Evolutionary conservation across 2,113 vertebrate genomes (phyloP), one percentile per base, ranked within the genome.

Genomic region (Myrmecophaga tridactyla): DNA sequence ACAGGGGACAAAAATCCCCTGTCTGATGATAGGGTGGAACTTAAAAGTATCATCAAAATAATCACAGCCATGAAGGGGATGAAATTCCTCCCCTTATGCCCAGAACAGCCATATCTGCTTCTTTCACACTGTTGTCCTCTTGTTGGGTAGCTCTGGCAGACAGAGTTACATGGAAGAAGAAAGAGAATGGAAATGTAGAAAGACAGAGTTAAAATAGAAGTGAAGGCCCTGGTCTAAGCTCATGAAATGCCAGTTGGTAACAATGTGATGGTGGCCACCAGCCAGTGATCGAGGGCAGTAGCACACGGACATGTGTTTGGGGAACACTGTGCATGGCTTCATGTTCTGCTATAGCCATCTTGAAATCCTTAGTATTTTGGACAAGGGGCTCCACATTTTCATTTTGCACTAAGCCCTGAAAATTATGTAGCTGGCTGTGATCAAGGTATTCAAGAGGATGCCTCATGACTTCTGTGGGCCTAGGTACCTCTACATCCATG

Each of bases 21-120:
- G 85, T 76, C 94, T 94, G 86, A 96, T 72, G 78, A 90, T 86
- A 97, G 51, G 41, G 56, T 78, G 60, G 73, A 75, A 70, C 39
- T 76, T 97, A 96, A 96, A n/a, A 95, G 86, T 83, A 96, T 96
- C 90, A 94, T 96, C 86, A 90, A 56, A 96, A 92, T 96, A 97
- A 95, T 97, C 84, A 92, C 48, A 93, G 73, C 29, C 65, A 12
- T 41, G 58, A 96, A 88, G 41, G 18, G 62, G 92, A 73, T 48
- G 51, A 51, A 56, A 88, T 89, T 88, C 80, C 58, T 48, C 92
- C 94, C 17, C n/a, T 6, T 23, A 0, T 53, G 58, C 18, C 51
- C 53, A 67, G 70, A 76, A 48, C 0, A 76, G 46, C 25, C 18
- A 5, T 8, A 41, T 60, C 18, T 53, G 53, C 25, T 53, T 91